A percentile compares a stretch with the other conserved stretches of the same genome.
Conservation (phyloP, 1,140 invertebrate genomes). For the Nephotettix cincticeps region DNA sequence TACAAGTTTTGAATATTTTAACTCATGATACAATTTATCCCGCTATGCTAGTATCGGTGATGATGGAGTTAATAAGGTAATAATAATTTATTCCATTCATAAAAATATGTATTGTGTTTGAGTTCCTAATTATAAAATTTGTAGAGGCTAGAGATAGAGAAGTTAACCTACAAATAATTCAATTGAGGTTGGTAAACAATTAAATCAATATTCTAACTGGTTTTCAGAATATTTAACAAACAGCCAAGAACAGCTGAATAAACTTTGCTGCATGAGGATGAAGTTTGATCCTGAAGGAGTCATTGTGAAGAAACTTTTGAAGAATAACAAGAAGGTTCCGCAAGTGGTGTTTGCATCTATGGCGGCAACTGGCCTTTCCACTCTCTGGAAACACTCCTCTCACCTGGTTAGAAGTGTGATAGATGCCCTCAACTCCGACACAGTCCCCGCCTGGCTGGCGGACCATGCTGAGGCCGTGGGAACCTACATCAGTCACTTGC, state of each 20-base stretch:
- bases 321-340: constrained; percentile 3
- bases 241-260: background rate
- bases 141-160: too few relatives aligned
- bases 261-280: background rate
- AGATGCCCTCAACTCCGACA: background rate
- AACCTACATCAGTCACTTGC: background rate
- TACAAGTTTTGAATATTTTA: too few relatives aligned
- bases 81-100: too few relatives aligned
- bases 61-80: too few relatives aligned
- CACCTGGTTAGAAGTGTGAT: background rate
- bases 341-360: background rate
- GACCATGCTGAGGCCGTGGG: background rate
- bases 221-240: too few relatives aligned
- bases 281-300: background rate
- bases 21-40: too few relatives aligned
- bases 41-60: too few relatives aligned
- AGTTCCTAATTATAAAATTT: too few relatives aligned
- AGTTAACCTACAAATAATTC: too few relatives aligned
- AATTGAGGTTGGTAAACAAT: too few relatives aligned
- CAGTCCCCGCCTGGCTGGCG: background rate
- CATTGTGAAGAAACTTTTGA: background rate
- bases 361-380: background rate
- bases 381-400: background rate
- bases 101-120: too few relatives aligned
- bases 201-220: too few relatives aligned